These are phyloP conservation scores for Dromius quadrimaculatus DNA, from an alignment of 2,888 invertebrate genomes.

Conservation along the genomic window DNA sequence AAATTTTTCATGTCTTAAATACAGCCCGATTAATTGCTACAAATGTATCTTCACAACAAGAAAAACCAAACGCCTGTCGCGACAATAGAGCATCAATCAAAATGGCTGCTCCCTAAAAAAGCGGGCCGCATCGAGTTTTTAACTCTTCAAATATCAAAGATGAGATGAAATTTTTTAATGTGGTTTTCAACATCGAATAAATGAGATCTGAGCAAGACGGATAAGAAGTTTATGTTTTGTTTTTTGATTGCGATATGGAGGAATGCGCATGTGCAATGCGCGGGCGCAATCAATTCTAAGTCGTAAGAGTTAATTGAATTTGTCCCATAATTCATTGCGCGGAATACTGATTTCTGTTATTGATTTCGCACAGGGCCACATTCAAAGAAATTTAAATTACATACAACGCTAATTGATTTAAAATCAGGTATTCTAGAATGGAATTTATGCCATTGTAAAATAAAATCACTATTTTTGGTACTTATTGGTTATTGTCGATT, in stretches of 20 bases:
- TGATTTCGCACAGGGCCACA: too few species aligned
- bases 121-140: not conserved
- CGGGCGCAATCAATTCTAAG: too few species aligned
- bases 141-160: too few species aligned
- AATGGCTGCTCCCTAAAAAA: not conserved
- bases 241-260: not conserved
- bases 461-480: too few species aligned
- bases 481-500: too few species aligned
- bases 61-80: not conserved
- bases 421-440: too few species aligned
- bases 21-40: not conserved
- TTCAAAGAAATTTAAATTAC: too few species aligned
- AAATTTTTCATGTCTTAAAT: too few species aligned
- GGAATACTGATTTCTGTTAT: too few species aligned
- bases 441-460: too few species aligned
- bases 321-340: slow-evolving; percentile 9
- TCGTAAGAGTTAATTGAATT: slow-evolving; percentile 14
- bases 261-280: too few species aligned
- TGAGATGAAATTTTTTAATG: not conserved
- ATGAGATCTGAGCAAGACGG: not conserved
- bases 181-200: not conserved
- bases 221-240: not conserved
- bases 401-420: too few species aligned
- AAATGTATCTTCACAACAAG: not conserved
- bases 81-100: not conserved